Conservation (phyloP, 2,113 vertebrate genomes). For the Rutilus rutilus region DNA sequence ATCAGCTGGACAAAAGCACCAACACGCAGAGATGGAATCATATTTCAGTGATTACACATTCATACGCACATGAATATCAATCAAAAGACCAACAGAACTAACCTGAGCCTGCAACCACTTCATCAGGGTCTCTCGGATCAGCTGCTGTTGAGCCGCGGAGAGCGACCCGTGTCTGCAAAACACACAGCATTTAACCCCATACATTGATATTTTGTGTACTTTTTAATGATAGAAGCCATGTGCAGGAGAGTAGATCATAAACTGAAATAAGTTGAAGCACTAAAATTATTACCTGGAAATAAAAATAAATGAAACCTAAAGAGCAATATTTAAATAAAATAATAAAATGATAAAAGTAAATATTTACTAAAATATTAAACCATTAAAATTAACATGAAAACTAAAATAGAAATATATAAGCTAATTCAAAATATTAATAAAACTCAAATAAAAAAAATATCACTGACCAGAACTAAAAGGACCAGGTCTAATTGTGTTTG, state of each 20-base stretch:
- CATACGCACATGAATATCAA: neutral
- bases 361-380: too few relatives aligned
- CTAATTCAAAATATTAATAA: too few relatives aligned
- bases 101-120: constrained; percentile 98
- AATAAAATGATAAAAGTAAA: too few relatives aligned
- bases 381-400: too few relatives aligned
- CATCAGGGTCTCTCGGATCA: constrained; percentile 94
- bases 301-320: too few relatives aligned
- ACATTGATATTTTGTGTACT: neutral
- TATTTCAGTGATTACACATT: neutral
- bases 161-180: constrained; percentile 87
- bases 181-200: neutral
- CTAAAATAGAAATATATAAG: too few relatives aligned
- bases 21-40: neutral
- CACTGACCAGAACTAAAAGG: too few relatives aligned
- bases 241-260: too few relatives aligned
- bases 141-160: constrained; percentile 87
- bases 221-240: neutral
- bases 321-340: too few relatives aligned
- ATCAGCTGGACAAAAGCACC: constrained; percentile 79
- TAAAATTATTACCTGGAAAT: too few relatives aligned
- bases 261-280: too few relatives aligned
- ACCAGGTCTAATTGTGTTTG: neutral
- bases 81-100: neutral
- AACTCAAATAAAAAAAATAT: too few relatives aligned